These are phyloP conservation scores for Cuculus canorus DNA, from an alignment of 2,797 vertebrate genomes.

Conservation along the genomic window DNA sequence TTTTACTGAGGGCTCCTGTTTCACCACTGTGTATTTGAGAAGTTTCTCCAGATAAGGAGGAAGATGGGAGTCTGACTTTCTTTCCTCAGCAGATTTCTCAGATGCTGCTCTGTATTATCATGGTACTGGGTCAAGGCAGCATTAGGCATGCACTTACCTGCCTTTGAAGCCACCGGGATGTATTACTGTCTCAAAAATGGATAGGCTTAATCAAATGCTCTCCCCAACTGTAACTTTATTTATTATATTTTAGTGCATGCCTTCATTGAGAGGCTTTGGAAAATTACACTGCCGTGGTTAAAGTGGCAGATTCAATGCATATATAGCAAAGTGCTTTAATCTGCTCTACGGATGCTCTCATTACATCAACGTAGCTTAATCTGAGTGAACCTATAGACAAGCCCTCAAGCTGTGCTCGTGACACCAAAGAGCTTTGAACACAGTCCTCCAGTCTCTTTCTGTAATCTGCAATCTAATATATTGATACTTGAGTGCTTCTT, in stretches of 20 bases:
- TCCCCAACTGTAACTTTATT: neutral
- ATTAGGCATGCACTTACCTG: neutral
- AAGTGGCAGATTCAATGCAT: neutral
- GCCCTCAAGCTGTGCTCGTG: neutral
- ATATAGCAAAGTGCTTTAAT: neutral
- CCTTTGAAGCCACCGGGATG: neutral
- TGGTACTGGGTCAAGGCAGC: neutral
- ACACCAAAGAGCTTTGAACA: neutral
- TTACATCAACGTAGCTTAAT: neutral
- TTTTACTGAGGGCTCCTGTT: neutral
- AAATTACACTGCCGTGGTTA: rapidly evolving
- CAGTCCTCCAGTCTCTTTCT: neutral
- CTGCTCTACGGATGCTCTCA: neutral
- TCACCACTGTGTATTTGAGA: neutral
- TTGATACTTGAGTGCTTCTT: neutral
- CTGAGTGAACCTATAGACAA: neutral
- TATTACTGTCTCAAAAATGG: neutral
- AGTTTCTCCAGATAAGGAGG: neutral
- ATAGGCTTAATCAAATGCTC: neutral
- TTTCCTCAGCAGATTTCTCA: neutral
- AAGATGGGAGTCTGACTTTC: neutral
- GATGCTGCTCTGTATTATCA: neutral
- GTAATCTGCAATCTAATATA: neutral
- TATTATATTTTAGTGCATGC: too few relatives aligned
- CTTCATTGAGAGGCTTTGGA: neutral